Base-by-base conservation (phyloP, 2,797 vertebrate species). In the Chromis chromis region DNA sequence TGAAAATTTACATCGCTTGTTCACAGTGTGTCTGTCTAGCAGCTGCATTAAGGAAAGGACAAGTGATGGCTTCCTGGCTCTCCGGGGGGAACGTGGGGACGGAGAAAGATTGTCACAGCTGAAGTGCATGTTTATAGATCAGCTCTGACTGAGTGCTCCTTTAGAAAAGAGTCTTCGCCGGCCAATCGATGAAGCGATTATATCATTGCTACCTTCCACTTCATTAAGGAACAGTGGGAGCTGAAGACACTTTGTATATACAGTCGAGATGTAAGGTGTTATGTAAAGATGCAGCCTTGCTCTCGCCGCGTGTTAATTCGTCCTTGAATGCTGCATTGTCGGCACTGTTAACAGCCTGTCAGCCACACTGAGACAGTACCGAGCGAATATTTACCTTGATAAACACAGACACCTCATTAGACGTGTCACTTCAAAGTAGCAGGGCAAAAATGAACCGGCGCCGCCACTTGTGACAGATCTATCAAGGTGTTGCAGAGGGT, bases 81-180 rank as follows among this genome's bases (percentile, higher is more conserved):
- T 79, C 40, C 24, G 50, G 68, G 77, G 63, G 63, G 52, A 31
- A 71, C 3, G 63, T 22, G 39, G 60, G 42, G 58, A 24, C 46
- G 10, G 68, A 60, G 79, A 62, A n/a, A 11, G 68, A 80, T 27
- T 60, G 63, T 68, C 67, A 65, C 76, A 65, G 75, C 78, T 86
- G 62, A 87, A 82, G 76, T 62, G 78, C 40, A 54, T 77, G 79
- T 81, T 82, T 82, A 88, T 78, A 78, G 85, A 91, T 89, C 75
- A 82, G 73, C 68, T 74, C 69, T 65, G 65, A 86, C 83, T 78
- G 86, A 86, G 71, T 57, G 74, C 67, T 70, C 11, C 52, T 72
- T 71, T 50, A 74, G 76, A 86, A 83, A 86, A 79, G 81, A 48
- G 64, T 76, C 72, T 83, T 81, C 68, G 28, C 74, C 8, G 60